Evolutionary conservation across 2,113 vertebrate species (phyloP).

Genomic region (Crypturellus undulatus): DNA sequence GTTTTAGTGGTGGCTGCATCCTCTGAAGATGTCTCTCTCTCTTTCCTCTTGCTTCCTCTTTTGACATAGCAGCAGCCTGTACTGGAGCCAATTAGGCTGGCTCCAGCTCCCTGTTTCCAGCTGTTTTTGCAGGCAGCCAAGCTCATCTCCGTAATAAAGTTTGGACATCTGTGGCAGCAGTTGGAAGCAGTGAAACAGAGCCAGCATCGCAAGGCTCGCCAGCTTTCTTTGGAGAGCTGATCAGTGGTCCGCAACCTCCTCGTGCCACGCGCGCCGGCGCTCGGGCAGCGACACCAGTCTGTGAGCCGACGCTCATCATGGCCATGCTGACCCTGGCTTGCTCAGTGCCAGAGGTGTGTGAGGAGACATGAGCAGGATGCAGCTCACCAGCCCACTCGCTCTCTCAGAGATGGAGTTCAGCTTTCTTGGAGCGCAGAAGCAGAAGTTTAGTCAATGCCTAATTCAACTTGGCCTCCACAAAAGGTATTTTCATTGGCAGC

Average conservation of each 20-base stretch:
- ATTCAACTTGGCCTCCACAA: not conserved
- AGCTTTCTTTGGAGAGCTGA: not conserved
- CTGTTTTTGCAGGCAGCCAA: not conserved
- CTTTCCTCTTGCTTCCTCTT: not conserved
- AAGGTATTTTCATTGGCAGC: not conserved
- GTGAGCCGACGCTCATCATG: rapidly evolving
- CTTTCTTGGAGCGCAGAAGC: not conserved
- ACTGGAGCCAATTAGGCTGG: not conserved
- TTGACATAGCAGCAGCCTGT: not conserved
- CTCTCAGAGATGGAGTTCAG: rapidly evolving
- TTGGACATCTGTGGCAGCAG: slow-evolving; percentile 26
- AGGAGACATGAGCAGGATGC: rapidly evolving
- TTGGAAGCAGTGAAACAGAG: not conserved
- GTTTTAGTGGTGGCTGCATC: not conserved
- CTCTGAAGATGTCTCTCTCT: not conserved
- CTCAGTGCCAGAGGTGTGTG: rapidly evolving
- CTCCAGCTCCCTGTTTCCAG: slow-evolving; percentile 12
- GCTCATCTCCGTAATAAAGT: not conserved
- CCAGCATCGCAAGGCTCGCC: not conserved
- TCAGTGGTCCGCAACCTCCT: not conserved
- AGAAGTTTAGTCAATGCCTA: not conserved
- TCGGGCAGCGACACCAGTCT: rapidly evolving
- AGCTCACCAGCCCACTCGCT: rapidly evolving
- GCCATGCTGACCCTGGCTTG: rapidly evolving
- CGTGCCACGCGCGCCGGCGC: rapidly evolving